Base-by-base conservation (phyloP, 1,140 invertebrate species). In the Calephelis virginiensis region DNA sequence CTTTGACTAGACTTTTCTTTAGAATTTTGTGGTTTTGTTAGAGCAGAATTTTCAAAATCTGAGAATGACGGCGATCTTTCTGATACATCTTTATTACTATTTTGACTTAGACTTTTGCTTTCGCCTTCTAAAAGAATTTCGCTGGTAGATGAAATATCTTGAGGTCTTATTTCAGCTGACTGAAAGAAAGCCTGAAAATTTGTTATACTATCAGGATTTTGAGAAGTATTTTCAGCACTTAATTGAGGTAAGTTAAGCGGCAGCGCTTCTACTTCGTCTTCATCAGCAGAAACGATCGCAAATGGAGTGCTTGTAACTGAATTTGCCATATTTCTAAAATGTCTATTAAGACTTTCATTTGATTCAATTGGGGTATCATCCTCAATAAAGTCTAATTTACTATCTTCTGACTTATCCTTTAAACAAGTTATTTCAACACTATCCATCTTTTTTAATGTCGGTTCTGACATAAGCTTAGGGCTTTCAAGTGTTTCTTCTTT, bases 391-490 rank as follows among this genome's bases (percentile, higher is more conserved):
- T 64, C 63, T 8, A 53, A 53, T 56, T 64, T 64, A n/a, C 64
- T 62, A 28, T 73, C 70, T n/a, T 66, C 48, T 0, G 72, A 73
- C 60, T 78, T 68, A 59, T 90, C 82, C 49, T 80, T 77, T 0
- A 89, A 67, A 66, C 81, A 90, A 11, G 76, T 72, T 62, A 91
- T 79, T 38, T 91, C 89, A 6, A 91, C 74, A 63, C 86, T 91
- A 46, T 91, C 85, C 81, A 91, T 86, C 73, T 83, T 89, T 14
- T 86, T 85, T 7, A 91, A 45, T 28, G 59, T 47, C 4, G 79
- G 79, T 49, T 82, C 73, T 6, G 64, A 62, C 9, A 65, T 66
- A 10, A 82, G 13, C 17, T 78, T 69, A 7, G 82, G 85, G 64
- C 78, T 83, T 14, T 68, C 73, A n/a, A 65, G 60, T 28, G 12